Base-by-base conservation (phyloP, 2,888 invertebrate genomes). In the Lomographa bimaculata region DNA sequence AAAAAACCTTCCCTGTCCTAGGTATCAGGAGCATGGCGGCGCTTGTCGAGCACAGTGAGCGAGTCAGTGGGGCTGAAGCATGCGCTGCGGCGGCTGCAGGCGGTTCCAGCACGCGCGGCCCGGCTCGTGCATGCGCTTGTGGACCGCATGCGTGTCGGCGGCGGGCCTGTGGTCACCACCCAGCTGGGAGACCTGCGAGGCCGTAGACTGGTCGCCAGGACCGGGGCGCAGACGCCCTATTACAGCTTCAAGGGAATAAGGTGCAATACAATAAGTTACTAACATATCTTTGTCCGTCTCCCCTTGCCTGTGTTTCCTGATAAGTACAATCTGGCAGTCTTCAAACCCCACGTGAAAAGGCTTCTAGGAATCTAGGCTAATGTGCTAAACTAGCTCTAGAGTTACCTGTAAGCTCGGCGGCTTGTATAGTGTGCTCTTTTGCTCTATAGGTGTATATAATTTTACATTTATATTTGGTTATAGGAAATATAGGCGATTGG, bases 181-280 rank as follows among this genome's bases (percentile, higher is more conserved):
- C 61, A 68, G 33, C 61, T 82, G 1, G 90, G 90, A 3, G 63
- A 78, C 2, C 60, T 90, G 34, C 73, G 89, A 2, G 89, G 90
- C 0, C 68, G 90, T n/a, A 64, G 80, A 20, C 73, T 89, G 1
- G 59, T 79, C 5, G 78, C 89, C 1, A 70, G 89, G 46, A 89
- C 89, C 1, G 64, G 64, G 2, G 71, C 72, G 4, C 84, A 82
- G 50, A 79, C 71, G 1, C 76, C 82, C 0, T 90, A 87, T 46
- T 90, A 86, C 57, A 87, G 89, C 50, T 89, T 89, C 53, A 89
- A 87, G 52, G 89, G 90, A 10, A 84, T 89, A 17, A 79, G 90
- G 89, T 89, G 60, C 7, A 1, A 1, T 8, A 7, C 8, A 25
- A 5, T 12, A 7, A 7, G 9, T 5, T 16, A 2, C 1, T n/a